Base-by-base conservation (phyloP, 2,113 vertebrate genomes). In the Eleginops maclovinus region DNA sequence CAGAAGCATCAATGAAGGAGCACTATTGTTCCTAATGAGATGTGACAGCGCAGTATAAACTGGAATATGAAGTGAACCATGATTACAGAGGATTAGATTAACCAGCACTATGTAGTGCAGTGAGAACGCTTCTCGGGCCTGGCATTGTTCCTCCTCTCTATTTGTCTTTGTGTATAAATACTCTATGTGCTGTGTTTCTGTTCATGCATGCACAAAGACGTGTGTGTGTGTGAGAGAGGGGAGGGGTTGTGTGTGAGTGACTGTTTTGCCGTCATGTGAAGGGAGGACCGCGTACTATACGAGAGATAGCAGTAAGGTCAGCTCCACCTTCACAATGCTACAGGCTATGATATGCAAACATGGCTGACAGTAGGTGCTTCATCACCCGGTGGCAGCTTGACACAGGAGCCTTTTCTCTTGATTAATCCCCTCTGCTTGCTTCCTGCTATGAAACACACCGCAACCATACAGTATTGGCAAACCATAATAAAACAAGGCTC, bases 1-100 rank as follows among this genome's bases (percentile, higher is more conserved):
- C 83, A 84, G 75, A 81, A 54, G 76, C 86, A 87, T 89, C 90
- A 89, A 72, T 86, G 86, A 88, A 84, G 77, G 73, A 78, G 55
- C 53, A 44, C 65, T 62, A 84, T 82, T 90, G 83, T 87, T 88
- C 85, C 85, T 93, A 89, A 92, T 90, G 82, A 88, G 79, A 88
- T 86, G 87, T 91, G 89, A 92, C 89, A 89, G 88, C 71, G 43
- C 81, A 87, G 89, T 60, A 89, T 90, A 86, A 92, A 93, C 85
- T 86, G 84, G 87, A 91, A 91, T 91, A 91, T 86, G 91, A 91
- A 92, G 87, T 90, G 85, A 92, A 90, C 78, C 91, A 91, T 88
- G 87, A 91, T 91, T 91, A 92, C 81, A 82, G 81, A 84, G 87
- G 85, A 91, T 92, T 88, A 92, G 85, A 90, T 92, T 91, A 93